Conservation (phyloP, 2,113 vertebrate species). For the Chaenogobius annularis region DNA sequence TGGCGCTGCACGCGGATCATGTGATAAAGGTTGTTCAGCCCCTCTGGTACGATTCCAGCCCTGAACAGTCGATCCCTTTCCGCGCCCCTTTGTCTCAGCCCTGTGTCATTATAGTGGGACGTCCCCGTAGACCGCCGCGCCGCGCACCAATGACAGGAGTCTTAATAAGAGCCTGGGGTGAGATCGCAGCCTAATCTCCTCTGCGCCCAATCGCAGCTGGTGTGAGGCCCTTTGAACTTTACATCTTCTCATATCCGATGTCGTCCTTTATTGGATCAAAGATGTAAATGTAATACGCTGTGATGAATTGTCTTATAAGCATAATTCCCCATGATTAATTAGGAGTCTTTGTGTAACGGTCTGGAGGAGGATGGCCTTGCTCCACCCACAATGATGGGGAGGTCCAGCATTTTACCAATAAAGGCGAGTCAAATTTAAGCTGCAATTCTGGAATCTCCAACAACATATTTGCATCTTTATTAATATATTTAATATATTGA, state of each 20-base stretch:
- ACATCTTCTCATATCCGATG: slow-evolving; percentile 58
- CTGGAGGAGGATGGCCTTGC: slow-evolving; percentile 20
- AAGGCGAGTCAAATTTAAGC: neutral
- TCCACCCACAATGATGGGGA: neutral
- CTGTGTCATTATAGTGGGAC: slow-evolving; percentile 55
- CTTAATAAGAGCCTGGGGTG: slow-evolving; percentile 70
- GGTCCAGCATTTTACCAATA: neutral
- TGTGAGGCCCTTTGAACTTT: slow-evolving; percentile 65
- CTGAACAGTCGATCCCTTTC: slow-evolving; percentile 45
- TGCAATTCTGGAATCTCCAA: too few relatives aligned
- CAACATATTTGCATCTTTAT: too few relatives aligned
- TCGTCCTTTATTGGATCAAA: slow-evolving; percentile 64
- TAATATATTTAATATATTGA: too few relatives aligned
- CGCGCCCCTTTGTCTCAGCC: slow-evolving; percentile 25
- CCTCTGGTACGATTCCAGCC: slow-evolving; percentile 41
- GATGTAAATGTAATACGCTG: slow-evolving; percentile 58
- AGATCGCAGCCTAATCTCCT: slow-evolving; percentile 65
- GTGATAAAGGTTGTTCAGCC: slow-evolving; percentile 50
- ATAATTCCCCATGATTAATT: slow-evolving; percentile 46
- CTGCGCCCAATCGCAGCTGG: slow-evolving; percentile 64
- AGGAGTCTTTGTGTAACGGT: slow-evolving; percentile 47
- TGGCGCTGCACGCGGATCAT: slow-evolving; percentile 45
- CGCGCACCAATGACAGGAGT: slow-evolving; percentile 49
- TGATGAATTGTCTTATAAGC: slow-evolving; percentile 68
- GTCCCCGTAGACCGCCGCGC: slow-evolving; percentile 50